Conservation (phyloP, 1,140 invertebrate genomes). For the Anthonomus grandis region DNA sequence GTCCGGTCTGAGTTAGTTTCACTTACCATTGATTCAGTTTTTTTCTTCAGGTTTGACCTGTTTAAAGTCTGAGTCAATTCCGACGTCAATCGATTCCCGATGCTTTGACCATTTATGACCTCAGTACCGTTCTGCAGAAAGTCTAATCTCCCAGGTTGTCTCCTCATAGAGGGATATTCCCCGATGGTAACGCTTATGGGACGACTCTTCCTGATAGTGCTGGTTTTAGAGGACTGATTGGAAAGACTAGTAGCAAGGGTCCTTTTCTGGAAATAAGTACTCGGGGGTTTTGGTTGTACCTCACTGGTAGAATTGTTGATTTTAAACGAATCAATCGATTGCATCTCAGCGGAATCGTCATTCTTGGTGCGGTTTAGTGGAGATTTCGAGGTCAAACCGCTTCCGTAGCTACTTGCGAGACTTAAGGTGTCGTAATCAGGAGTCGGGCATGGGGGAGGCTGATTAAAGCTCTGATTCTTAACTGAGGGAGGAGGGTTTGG, state of each 20-base stretch:
- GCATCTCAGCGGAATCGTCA: constrained; percentile 62
- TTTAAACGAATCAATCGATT: constrained; percentile 69
- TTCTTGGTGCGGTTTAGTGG: constrained; percentile 40
- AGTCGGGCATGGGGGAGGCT: constrained; percentile 57
- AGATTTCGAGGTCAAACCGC: constrained; percentile 22
- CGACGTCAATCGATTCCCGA: constrained; percentile 64
- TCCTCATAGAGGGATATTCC: constrained; percentile 59
- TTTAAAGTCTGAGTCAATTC: constrained; percentile 70
- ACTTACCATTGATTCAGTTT: constrained; percentile 64
- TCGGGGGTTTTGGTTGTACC: constrained; percentile 61
- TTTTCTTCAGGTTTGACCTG: constrained; percentile 67
- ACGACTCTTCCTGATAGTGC: constrained; percentile 28
- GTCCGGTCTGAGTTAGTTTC: background rate
- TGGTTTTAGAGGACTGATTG: constrained; percentile 23
- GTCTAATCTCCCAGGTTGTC: constrained; percentile 64
- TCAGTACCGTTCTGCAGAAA: constrained; percentile 56
- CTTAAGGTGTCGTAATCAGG: constrained; percentile 59
- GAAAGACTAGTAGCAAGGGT: constrained; percentile 11
- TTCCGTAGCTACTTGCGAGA: constrained; percentile 39
- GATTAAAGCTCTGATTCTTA: constrained; percentile 16
- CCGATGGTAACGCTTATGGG: constrained; percentile 62
- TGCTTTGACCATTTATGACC: constrained; percentile 46
- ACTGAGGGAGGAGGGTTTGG: background rate
- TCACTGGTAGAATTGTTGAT: constrained; percentile 59
- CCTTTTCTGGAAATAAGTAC: constrained; percentile 61